Base-by-base conservation (phyloP, 2,888 invertebrate species). In the Anthrax anthrax region DNA sequence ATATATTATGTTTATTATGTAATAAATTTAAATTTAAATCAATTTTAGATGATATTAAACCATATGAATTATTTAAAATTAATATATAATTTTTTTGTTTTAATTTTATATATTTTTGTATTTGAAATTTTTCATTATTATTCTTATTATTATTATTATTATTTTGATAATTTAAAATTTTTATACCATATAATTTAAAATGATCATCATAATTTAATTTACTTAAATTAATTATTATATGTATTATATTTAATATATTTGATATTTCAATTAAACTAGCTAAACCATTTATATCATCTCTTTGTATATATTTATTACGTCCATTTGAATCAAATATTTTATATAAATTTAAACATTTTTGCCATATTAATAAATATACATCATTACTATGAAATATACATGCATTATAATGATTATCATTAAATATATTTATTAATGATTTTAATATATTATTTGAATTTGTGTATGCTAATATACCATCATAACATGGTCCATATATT, bases 261-360 rank as follows among this genome's bases (percentile, higher is more conserved):
- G 55, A 48, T 0, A 59, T 57, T 27, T 54, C 55, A 52, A 67
- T 58, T 42, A 80, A 67, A 8, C 76, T 71, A 2, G 79, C 73
- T 36, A 67, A 69, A 0, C 80, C 80, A 2, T 57, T 52, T 17
- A 50, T 47, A 13, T 60, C 58, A 45, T 67, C 58, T 1, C 63
- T 58, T 37, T 55, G 51, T 18, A 60, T 61, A 18, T 56, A 13
- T 23, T 57, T 54, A 27, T 56, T 53, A 5, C 68, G 56, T 0
- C 67, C 67, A 49, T 64, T 75, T 1, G 78, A 75, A 59, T 81
- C 81, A 55, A 80, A 81, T 52, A 81, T 71, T 50, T 77, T 78
- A n/a, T n/a, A n/a, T 57, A 67, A 80, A 14, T 58, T 56, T 50
- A 73, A 70, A 42, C 74, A 69, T 42, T 67, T 72, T 53, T 73